Evolutionary conservation across 2,888 invertebrate species (phyloP).

Genomic region (Aporophyla lueneburgensis): DNA sequence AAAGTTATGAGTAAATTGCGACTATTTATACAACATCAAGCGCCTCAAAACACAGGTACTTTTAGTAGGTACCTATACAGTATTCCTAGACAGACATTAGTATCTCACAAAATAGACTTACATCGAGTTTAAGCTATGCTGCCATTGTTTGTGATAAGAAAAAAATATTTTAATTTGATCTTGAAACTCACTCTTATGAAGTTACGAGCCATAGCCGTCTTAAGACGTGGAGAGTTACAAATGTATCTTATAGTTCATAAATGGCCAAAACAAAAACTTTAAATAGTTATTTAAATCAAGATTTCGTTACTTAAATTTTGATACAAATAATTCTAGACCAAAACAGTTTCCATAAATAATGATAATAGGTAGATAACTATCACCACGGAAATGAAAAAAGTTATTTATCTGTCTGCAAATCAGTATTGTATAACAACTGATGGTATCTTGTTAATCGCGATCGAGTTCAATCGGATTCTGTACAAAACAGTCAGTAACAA

Average conservation of each 20-base stretch:
- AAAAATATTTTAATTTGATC: too few species aligned
- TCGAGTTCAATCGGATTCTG: conserved; percentile 33
- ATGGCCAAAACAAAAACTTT: background rate
- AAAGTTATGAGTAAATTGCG: conserved; percentile 36
- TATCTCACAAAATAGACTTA: too few species aligned
- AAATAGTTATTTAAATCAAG: background rate
- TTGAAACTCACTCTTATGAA: background rate
- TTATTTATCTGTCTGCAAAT: conserved; percentile 19
- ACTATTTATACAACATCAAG: conserved; percentile 52
- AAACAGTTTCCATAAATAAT: conserved; percentile 7
- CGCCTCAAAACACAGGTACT: conserved; percentile 26
- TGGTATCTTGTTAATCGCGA: conserved; percentile 47
- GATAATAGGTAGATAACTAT: background rate
- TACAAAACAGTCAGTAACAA: conserved; percentile 58
- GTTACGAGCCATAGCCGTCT: background rate
- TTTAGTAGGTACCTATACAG: background rate
- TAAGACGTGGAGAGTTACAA: background rate
- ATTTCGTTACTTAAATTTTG: background rate
- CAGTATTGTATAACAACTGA: conserved; percentile 49
- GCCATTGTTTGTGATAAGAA: too few species aligned
- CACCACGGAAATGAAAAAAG: conserved; percentile 16
- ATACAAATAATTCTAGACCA: background rate
- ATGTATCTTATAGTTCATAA: too few species aligned
- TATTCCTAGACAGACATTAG: too few species aligned
- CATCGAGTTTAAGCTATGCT: too few species aligned